These are phyloP conservation scores for Perca schrenkii DNA, from an alignment of 2,113 vertebrate genomes.

Conservation along the genomic window DNA sequence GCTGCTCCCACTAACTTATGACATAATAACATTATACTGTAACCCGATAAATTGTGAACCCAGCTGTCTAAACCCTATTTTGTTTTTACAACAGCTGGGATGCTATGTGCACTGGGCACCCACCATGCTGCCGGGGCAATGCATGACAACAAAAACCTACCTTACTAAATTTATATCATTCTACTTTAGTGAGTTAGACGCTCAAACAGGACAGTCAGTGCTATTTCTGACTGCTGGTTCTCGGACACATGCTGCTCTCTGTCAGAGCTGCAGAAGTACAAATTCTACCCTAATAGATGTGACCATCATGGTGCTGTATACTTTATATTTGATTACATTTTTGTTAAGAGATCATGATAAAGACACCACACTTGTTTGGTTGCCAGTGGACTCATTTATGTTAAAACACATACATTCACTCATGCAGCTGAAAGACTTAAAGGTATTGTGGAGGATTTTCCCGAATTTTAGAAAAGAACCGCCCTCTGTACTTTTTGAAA, in stretches of 20 bases:
- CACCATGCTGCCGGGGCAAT: constrained; percentile 6
- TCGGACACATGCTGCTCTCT: constrained; percentile 10
- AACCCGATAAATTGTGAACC: constrained; percentile 62
- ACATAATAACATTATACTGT: constrained; percentile 64
- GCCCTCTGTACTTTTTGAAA: too few relatives aligned
- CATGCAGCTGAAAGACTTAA: neutral
- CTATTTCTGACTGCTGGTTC: constrained; percentile 19
- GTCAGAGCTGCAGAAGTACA: constrained; percentile 12
- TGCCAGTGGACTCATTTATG: neutral
- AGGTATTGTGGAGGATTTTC: too few relatives aligned
- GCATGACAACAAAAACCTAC: constrained; percentile 16
- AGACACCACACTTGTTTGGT: neutral
- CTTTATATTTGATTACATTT: neutral
- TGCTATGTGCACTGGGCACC: constrained; percentile 10
- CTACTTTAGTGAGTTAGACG: neutral
- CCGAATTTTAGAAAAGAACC: too few relatives aligned
- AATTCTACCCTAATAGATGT: neutral
- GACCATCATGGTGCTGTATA: neutral
- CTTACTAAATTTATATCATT: neutral
- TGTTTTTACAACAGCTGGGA: constrained; percentile 57
- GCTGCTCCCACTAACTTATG: constrained; percentile 70
- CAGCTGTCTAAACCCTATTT: constrained; percentile 62
- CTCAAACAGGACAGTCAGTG: constrained; percentile 5
- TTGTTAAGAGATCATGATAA: neutral
- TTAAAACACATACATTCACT: neutral